Conservation (phyloP, 2,797 vertebrate genomes). For the Sebastiscus tertius region DNA sequence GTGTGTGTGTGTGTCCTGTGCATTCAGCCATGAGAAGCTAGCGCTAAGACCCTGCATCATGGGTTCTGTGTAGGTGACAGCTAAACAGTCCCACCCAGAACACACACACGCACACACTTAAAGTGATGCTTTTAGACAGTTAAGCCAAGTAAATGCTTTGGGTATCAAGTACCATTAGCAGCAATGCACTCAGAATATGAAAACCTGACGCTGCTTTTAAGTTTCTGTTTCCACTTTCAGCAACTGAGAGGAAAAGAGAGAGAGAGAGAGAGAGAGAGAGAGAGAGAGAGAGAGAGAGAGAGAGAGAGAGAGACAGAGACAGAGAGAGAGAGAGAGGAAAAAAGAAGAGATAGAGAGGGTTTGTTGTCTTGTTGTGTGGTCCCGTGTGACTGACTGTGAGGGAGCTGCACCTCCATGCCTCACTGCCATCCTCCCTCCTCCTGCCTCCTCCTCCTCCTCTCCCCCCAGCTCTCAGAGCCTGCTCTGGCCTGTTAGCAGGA, state of each 20-base stretch:
- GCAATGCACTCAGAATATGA: slow-evolving; percentile 69
- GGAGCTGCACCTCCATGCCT: slow-evolving; percentile 86
- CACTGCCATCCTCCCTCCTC: slow-evolving; percentile 62
- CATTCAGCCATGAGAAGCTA: slow-evolving; percentile 88
- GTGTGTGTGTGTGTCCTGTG: slow-evolving; percentile 77
- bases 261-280: slow-evolving; percentile 3
- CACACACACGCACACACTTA: slow-evolving; percentile 63
- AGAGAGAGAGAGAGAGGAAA: background rate
- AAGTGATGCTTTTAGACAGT: slow-evolving; percentile 51
- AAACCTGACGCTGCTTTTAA: slow-evolving; percentile 51
- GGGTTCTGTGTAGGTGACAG: slow-evolving; percentile 88
- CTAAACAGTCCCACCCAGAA: slow-evolving; percentile 90
- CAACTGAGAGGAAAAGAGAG: slow-evolving; percentile 43
- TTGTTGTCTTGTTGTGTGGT: slow-evolving; percentile 88
- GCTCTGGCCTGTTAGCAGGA: slow-evolving; percentile 79
- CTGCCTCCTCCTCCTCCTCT: background rate
- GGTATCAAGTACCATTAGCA: slow-evolving; percentile 63
- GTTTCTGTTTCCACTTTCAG: slow-evolving; percentile 53
- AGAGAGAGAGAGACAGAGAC: background rate
- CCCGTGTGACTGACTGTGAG: slow-evolving; percentile 80
- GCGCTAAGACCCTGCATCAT: slow-evolving; percentile 85
- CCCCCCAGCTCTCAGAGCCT: slow-evolving; percentile 55
- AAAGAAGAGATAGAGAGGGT: slow-evolving; percentile 35
- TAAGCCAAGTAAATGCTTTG: slow-evolving; percentile 68
- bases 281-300: no score